Evolutionary conservation across 1,140 invertebrate species (phyloP), one percentile per base, ranked within the genome.

Genomic region (Zeugodacus cucurbitae): DNA sequence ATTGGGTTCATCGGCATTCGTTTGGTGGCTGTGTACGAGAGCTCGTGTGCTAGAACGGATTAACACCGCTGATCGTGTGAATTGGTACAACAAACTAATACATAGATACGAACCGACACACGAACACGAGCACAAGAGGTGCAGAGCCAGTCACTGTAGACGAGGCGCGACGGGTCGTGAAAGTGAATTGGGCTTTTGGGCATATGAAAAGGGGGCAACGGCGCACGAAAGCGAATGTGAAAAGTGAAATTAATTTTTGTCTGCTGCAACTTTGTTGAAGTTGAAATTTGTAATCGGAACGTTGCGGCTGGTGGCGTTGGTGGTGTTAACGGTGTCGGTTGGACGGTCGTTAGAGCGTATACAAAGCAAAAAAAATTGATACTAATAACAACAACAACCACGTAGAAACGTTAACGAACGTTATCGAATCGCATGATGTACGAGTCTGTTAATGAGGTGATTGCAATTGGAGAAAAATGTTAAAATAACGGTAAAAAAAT

Each of bases 171-270:
- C 37, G 74, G 74, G 34, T n/a, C n/a, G 74, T 48, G 74, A 82
- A 82, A 82, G 74, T 82, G 74, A 82, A 54, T 82, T 26, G 74
- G 22, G 41, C 22, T 54, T 48, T 54, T 54, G 37, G 11, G 10
- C 1, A 82, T 26, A 17, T 11, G 32, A 48, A 44, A 29, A 3
- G 22, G 70, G 37, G 22, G 70, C 6, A 22, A 17, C n/a, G 41
- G 22, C n/a, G 22, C 5, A 74, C 37, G 41, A 44, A 44, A 48
- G n/a, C 41, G 41, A 48, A 48, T 82, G 74, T 34, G 41, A 82
- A 82, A 48, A 82, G 74, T 82, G 74, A 82, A 82, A 82, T 82
- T 82, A 82, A 48, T 48, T 82, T 82, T 82, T 22, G n/a, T 82
- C 26, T 82, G 14, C 26, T 82, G 14, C 41, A 29, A 82, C 74